Evolutionary conservation across 92 coral and sea anemone genomes (phyloP).

Genomic region (Micromussa lordhowensis): DNA sequence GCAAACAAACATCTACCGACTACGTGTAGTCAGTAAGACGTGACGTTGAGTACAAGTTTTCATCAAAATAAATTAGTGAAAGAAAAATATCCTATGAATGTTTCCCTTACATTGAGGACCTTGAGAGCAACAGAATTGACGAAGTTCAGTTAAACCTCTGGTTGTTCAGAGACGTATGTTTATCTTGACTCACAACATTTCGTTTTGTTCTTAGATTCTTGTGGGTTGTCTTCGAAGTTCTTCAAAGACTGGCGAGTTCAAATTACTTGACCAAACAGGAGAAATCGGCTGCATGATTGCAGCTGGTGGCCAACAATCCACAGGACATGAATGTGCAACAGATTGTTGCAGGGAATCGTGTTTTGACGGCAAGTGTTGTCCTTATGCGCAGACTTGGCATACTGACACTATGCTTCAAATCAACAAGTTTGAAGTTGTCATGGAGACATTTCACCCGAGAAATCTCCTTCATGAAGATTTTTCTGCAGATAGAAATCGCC

Average conservation of each 20-base stretch:
- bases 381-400: conserved; percentile 60
- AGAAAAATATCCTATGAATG: not conserved
- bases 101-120: too few relatives aligned
- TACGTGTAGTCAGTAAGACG: not conserved
- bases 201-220: conserved; percentile 59
- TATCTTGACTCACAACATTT: not conserved
- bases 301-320: conserved; percentile 8
- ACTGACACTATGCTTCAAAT: conserved; percentile 64
- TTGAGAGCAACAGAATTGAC: not conserved
- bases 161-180: not conserved
- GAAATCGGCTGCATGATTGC: conserved; percentile 67
- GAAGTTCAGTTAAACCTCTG: not conserved
- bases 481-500: conserved; percentile 22
- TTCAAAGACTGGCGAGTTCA: conserved; percentile 68
- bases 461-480: conserved; percentile 5
- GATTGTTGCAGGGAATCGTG: conserved; percentile 21
- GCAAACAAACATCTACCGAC: too few relatives aligned
- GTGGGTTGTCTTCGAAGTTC: conserved; percentile 70
- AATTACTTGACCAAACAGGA: conserved; percentile 80
- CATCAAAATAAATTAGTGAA: not conserved
- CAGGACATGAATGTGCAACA: conserved; percentile 17
- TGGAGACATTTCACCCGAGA: conserved; percentile 61
- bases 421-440: conserved; percentile 63
- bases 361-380: conserved; percentile 1
- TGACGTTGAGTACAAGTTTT: not conserved